Evolutionary conservation across 2,888 invertebrate genomes (phyloP).

Genomic region (Drosophila emarginata): DNA sequence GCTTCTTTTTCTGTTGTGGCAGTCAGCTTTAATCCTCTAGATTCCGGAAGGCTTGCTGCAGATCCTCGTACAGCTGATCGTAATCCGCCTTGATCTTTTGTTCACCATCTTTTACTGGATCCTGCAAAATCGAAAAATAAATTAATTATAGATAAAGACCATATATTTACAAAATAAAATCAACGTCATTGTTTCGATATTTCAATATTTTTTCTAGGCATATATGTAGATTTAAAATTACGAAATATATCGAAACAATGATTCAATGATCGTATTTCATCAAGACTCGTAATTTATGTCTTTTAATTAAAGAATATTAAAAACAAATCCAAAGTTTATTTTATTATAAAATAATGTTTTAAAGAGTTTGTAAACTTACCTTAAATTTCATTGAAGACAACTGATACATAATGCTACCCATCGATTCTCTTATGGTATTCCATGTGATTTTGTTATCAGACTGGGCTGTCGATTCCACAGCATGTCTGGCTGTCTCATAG

Average conservation of each 20-base stretch:
- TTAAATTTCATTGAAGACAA: constrained; percentile 99
- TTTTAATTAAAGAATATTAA: no score
- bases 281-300: no score
- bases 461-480: constrained; percentile 98
- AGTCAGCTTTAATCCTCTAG: constrained; percentile 91
- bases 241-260: no score
- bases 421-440: constrained; percentile 97
- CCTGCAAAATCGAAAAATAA: constrained; percentile 84
- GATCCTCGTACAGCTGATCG: constrained; percentile 97
- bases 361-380: constrained; percentile 83
- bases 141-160: neutral
- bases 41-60: constrained; percentile 98
- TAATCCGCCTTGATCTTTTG: constrained; percentile 97
- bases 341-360: no score
- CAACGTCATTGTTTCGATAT: no score
- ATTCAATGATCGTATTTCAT: no score
- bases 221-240: no score
- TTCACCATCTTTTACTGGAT: constrained; percentile 98
- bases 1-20: constrained; percentile 49
- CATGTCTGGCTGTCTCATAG: constrained; percentile 98
- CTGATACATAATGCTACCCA: constrained; percentile 97
- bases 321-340: no score
- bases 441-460: constrained; percentile 99
- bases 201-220: no score
- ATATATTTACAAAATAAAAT: no score